Evolutionary conservation across 2,113 vertebrate genomes (phyloP), one percentile per base, ranked within the genome.

Genomic region (Cyanistes caeruleus): DNA sequence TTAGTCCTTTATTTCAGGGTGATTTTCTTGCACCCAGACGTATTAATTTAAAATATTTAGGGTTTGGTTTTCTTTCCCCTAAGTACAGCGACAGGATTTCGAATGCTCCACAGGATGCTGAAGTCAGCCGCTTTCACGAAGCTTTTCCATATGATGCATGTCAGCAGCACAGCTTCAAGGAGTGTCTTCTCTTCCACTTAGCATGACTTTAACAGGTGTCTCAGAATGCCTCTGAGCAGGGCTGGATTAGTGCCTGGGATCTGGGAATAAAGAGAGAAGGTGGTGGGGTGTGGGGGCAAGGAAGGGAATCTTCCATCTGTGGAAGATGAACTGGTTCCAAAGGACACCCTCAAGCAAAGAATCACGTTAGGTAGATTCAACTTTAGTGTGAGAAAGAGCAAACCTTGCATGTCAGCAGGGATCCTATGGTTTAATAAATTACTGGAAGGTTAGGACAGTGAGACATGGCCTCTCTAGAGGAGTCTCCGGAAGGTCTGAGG

Each of bases 361-460:
- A 63, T 59, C 74, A 79, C 72, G 48, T 83, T 12, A 70, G 46
- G 24, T 53, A 73, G 58, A 77, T 88, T 83, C 63, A 63, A 51
- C 55, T 91, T 88, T 5, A 85, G 41, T 91, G 78, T 93, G 92
- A 86, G 94, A 93, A 89, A 88, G 44, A 94, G 13, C 63, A 95
- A 95, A 76, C 63, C 59, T 95, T 76, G 67, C 59, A 28, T 93
- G 43, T 63, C 87, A 87, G 62, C 67, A 77, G 63, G 39, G 55
- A 76, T 85, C 25, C 15, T 11, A 8, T 31, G 17, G 90, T 65
- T 95, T 93, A 96, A 93, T 94, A 62, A 89, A 84, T 87, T 86
- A 91, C 85, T 88, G 59, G 27, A 77, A 88, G 46, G 68, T 77
- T 76, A 75, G n/a, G 53, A 80, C 75, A 73, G 49, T 33, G 72